Conservation (phyloP, 2,888 invertebrate genomes). For the Hemaris fuciformis region DNA sequence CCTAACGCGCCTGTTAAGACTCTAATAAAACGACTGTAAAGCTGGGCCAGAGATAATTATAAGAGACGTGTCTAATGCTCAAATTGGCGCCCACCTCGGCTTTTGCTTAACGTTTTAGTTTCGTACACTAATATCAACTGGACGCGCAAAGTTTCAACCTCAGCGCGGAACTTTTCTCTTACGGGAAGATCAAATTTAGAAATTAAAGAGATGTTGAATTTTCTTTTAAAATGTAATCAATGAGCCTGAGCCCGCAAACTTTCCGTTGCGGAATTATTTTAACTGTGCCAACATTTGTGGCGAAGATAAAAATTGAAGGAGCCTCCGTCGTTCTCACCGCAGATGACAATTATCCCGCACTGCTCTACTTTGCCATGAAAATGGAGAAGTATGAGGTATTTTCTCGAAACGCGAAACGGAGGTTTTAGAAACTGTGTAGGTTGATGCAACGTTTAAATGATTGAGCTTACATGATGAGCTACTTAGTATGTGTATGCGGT, state of each 20-base stretch:
- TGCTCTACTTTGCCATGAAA: conserved; percentile 37
- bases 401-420: conserved; percentile 43
- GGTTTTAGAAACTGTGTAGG: neutral
- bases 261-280: conserved; percentile 16
- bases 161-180: neutral
- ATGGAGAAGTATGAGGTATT: conserved; percentile 43
- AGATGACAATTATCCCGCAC: conserved; percentile 41
- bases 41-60: conserved; percentile 40
- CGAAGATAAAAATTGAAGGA: conserved; percentile 34
- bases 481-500: no score
- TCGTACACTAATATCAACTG: neutral
- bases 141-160: neutral
- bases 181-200: neutral
- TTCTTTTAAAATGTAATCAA: neutral
- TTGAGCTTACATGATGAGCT: no score
- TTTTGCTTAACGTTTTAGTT: conserved; percentile 24
- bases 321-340: conserved; percentile 25
- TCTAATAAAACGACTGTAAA: conserved; percentile 40
- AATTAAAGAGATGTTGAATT: neutral
- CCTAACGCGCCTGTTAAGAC: conserved; percentile 39
- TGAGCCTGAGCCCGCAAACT: neutral
- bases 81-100: conserved; percentile 33
- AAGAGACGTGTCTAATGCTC: conserved; percentile 45
- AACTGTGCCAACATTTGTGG: conserved; percentile 16
- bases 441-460: neutral